These are phyloP conservation scores for Apostichopus japonicus DNA, from an alignment of 35 echinoderm and acorn worm species.

Conservation along the genomic window DNA sequence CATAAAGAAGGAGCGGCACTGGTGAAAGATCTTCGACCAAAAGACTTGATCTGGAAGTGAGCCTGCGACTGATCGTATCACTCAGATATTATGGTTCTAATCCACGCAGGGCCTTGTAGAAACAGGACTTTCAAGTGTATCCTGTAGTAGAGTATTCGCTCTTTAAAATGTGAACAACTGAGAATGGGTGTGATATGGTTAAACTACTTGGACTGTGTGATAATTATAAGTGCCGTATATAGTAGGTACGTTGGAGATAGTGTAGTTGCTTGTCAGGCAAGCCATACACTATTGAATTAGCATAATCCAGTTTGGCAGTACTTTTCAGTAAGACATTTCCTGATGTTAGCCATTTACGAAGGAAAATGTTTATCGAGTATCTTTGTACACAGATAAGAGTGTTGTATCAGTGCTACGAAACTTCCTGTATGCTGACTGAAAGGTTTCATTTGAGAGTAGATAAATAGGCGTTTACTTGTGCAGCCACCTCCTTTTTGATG, in stretches of 20 bases:
- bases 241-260: background rate
- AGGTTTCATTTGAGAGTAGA: background rate
- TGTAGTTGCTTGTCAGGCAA: background rate
- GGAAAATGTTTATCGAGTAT: constrained; percentile 15
- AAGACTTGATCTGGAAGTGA: too few relatives aligned
- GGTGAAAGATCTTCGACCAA: too few relatives aligned
- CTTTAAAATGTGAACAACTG: too few relatives aligned
- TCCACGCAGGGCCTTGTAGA: too few relatives aligned
- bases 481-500: background rate
- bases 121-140: too few relatives aligned
- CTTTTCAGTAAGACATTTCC: background rate
- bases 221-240: background rate
- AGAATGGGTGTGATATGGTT: too few relatives aligned
- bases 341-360: too few relatives aligned
- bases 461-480: background rate
- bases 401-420: constrained; percentile 44
- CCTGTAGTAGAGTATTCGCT: too few relatives aligned
- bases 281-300: background rate
- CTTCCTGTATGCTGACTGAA: constrained; percentile 15
- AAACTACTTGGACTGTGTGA: background rate
- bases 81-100: too few relatives aligned
- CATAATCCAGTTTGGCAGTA: constrained; percentile 1
- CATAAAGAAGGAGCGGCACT: too few relatives aligned
- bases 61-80: too few relatives aligned
- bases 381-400: constrained; percentile 24